Conservation (phyloP, 2,113 vertebrate species). For the Rhodinocichla rosea region DNA sequence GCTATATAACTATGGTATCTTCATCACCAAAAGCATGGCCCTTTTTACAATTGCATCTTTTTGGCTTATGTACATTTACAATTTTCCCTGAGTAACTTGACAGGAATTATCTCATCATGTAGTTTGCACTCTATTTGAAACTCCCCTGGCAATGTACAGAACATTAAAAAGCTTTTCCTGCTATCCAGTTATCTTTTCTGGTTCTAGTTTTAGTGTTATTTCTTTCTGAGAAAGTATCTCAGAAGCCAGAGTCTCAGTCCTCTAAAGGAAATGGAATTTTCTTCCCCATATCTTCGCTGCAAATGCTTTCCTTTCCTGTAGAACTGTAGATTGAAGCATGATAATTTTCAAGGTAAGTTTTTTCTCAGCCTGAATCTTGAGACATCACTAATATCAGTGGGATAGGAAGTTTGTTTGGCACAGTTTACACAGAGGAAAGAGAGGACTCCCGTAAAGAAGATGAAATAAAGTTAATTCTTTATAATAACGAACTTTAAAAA, state of each 20-base stretch:
- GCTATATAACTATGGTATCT: not conserved
- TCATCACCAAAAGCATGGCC: not conserved
- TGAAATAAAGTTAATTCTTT: not conserved
- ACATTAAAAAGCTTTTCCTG: not conserved
- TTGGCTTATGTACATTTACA: not conserved
- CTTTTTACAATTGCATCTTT: not conserved
- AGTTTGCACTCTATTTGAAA: not conserved
- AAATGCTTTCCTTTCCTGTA: not conserved
- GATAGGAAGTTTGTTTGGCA: not conserved
- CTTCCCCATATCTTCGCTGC: not conserved
- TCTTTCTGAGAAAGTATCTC: not conserved
- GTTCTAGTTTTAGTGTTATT: not conserved
- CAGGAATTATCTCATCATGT: not conserved
- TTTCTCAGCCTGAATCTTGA: not conserved
- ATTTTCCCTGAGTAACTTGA: not conserved
- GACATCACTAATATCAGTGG: fast-evolving
- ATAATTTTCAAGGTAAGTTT: not conserved
- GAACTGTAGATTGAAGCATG: not conserved
- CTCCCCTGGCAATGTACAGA: not conserved
- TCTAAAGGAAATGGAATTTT: not conserved
- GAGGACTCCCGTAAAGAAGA: not conserved
- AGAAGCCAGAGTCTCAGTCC: not conserved
- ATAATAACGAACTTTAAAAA: not conserved
- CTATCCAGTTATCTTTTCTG: not conserved
- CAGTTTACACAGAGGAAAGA: fast-evolving